These are phyloP conservation scores for Oryzias dopingdopingensis DNA, from an alignment of 2,797 vertebrate species.

Conservation along the genomic window DNA sequence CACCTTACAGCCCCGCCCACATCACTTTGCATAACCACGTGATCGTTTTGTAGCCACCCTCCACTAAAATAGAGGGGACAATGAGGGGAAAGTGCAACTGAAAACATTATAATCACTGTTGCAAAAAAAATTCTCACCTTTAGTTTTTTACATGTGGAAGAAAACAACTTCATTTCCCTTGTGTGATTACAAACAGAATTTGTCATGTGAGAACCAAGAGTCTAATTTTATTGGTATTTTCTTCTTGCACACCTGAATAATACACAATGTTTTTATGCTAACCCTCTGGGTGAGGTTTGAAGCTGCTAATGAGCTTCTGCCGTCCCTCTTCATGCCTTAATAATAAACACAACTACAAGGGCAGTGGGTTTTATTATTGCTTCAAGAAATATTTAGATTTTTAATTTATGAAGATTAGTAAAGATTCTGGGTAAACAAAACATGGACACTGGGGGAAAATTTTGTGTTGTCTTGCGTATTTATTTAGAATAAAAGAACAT, in stretches of 20 bases:
- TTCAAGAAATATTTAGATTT: neutral
- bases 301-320: neutral
- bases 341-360: constrained; percentile 16
- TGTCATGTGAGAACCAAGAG: constrained; percentile 8
- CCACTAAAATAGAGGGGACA: too few species aligned
- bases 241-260: neutral
- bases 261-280: constrained; percentile 6
- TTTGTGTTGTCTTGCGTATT: too few species aligned
- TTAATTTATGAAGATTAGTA: neutral
- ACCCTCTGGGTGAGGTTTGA: constrained; percentile 14
- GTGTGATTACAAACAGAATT: neutral
- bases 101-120: neutral
- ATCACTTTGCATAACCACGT: too few species aligned
- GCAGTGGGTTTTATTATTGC: neutral
- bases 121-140: neutral
- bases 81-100: neutral
- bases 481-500: too few species aligned
- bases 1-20: too few species aligned
- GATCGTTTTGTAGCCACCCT: too few species aligned
- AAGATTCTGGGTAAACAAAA: neutral
- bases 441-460: too few species aligned
- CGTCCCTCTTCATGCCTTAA: constrained; percentile 4
- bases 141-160: neutral
- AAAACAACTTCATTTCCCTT: constrained; percentile 1
- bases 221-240: constrained; percentile 23